phyloP scores from a whole-genome alignment of 2,113 vertebrate genomes.

The Lontra canadensis region DNA sequence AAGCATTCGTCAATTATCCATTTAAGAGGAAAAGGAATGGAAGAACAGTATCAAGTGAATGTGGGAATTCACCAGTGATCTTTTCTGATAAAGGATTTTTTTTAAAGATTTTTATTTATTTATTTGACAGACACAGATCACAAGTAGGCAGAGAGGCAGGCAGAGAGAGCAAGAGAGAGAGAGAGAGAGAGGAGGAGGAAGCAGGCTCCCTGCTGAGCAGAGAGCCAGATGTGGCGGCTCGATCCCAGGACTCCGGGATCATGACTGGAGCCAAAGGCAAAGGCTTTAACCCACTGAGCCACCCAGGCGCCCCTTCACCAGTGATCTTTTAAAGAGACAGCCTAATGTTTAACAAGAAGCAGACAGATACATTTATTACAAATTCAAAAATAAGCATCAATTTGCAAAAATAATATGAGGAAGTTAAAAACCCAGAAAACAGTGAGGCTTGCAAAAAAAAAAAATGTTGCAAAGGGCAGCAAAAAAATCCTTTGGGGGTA shows the following conservation, averaged over 20 bases:
- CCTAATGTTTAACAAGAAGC: neutral
- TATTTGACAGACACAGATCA: too few relatives aligned
- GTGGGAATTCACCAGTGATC: neutral
- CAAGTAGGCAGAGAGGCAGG: too few relatives aligned
- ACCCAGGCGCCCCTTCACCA: neutral
- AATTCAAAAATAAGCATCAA: slow-evolving; percentile 2
- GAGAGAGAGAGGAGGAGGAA: too few relatives aligned
- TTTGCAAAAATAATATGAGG: slow-evolving; percentile 20
- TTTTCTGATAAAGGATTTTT: neutral
- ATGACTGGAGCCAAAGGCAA: too few relatives aligned
- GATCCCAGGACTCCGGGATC: too few relatives aligned
- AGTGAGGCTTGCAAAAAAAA: neutral
- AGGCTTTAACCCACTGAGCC: too few relatives aligned
- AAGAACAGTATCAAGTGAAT: neutral
- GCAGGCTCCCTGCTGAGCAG: too few relatives aligned
- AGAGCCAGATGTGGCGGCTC: too few relatives aligned
- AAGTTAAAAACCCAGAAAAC: slow-evolving; percentile 42
- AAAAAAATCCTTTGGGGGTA: neutral
- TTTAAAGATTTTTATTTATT: too few relatives aligned
- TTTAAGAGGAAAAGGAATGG: neutral
- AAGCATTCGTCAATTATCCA: neutral
- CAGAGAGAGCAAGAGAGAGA: too few relatives aligned
- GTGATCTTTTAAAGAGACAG: neutral
- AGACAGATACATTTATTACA: neutral
- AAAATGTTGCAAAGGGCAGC: neutral